These are phyloP conservation scores for Lypha dubia DNA, from an alignment of 2,888 invertebrate genomes.

Conservation along the genomic window DNA sequence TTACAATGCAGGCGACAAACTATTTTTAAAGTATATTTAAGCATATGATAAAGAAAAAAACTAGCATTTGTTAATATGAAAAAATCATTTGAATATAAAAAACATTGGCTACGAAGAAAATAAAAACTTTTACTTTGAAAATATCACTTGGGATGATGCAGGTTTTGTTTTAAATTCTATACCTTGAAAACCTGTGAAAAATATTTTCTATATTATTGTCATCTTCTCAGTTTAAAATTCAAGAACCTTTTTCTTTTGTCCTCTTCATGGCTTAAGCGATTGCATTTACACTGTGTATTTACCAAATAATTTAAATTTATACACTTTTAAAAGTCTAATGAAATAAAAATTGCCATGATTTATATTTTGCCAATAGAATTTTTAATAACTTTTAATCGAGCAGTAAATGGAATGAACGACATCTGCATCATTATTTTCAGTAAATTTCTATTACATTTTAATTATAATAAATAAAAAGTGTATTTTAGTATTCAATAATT, in stretches of 20 bases:
- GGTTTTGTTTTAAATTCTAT: too few species aligned
- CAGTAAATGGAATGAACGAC: conserved; percentile 31
- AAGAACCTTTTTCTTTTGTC: not conserved
- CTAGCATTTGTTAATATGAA: too few species aligned
- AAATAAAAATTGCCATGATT: conserved; percentile 11
- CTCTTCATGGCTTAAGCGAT: not conserved
- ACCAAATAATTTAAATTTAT: too few species aligned
- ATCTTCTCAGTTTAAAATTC: not conserved
- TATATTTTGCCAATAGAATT: conserved; percentile 19
- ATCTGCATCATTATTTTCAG: conserved; percentile 34
- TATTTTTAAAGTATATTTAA: not conserved
- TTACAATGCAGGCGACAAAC: not conserved
- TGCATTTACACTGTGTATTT: conserved; percentile 23
- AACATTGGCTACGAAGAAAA: too few species aligned
- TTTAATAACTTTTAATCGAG: conserved; percentile 18
- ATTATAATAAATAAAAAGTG: conserved; percentile 60
- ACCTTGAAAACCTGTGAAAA: too few species aligned
- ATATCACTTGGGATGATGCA: too few species aligned
- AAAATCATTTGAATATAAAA: too few species aligned
- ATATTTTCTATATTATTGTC: not conserved
- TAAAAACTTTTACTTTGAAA: too few species aligned
- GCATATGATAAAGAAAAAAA: too few species aligned
- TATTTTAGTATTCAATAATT: conserved; percentile 56
- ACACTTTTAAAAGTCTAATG: too few species aligned
- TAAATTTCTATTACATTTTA: conserved; percentile 59